Evolutionary conservation across 2,888 invertebrate species (phyloP).

Genomic region (Lasioglossum leucozonium): DNA sequence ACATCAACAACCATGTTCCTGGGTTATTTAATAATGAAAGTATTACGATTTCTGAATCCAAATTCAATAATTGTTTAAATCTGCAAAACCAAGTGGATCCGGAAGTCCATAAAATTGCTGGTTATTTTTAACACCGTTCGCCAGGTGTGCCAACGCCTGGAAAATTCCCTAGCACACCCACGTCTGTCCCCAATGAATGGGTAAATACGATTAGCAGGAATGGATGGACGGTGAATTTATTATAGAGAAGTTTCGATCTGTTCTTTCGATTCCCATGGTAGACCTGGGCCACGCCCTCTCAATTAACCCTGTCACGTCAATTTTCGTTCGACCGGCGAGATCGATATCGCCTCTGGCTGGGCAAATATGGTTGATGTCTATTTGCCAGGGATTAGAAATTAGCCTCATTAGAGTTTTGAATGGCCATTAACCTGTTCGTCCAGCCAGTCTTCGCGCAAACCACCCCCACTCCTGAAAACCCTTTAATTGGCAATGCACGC

Average conservation of each 20-base stretch:
- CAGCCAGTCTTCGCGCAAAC: background rate
- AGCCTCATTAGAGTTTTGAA: constrained; percentile 49
- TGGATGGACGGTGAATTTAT: background rate
- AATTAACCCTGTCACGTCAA: constrained; percentile 52
- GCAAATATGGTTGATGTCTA: constrained; percentile 48
- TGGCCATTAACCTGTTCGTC: constrained; percentile 28
- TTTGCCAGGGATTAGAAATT: constrained; percentile 48
- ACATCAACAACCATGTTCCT: too few species aligned
- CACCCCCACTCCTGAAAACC: background rate
- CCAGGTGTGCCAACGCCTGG: background rate
- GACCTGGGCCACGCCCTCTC: constrained; percentile 7
- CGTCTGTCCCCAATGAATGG: background rate
- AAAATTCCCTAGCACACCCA: background rate
- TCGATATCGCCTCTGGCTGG: constrained; percentile 52
- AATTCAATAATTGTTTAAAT: too few species aligned
- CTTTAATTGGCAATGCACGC: background rate
- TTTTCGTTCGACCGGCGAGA: constrained; percentile 40
- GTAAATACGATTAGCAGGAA: background rate
- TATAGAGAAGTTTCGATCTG: background rate
- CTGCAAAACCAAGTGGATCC: background rate
- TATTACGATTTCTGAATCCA: too few species aligned
- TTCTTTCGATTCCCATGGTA: background rate
- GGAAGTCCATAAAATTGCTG: background rate
- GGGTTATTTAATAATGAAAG: too few species aligned
- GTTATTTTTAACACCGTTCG: background rate